These are phyloP conservation scores for Microchrysa polita DNA, from an alignment of 2,888 invertebrate genomes.

Conservation along the genomic window DNA sequence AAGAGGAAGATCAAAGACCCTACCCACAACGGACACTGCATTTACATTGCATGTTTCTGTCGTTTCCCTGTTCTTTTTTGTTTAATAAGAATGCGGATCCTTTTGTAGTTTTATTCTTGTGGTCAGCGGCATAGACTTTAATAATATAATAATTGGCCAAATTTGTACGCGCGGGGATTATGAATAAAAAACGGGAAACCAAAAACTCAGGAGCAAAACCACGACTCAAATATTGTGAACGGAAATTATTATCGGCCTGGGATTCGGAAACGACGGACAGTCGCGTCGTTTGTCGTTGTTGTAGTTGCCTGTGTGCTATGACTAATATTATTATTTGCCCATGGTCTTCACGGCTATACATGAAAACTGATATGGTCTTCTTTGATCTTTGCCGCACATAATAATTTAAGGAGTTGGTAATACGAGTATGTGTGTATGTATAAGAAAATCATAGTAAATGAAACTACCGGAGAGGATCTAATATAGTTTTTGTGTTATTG, in stretches of 20 bases:
- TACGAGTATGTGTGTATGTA: too few species aligned
- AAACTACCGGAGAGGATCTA: too few species aligned
- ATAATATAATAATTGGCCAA: constrained; percentile 11
- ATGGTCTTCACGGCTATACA: too few species aligned
- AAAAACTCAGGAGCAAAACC: neutral
- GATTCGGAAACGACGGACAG: constrained; percentile 6
- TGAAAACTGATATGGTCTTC: too few species aligned
- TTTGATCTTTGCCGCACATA: too few species aligned
- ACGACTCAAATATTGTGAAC: neutral
- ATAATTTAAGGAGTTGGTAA: too few species aligned
- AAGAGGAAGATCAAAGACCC: neutral
- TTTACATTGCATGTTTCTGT: neutral
- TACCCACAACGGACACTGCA: neutral
- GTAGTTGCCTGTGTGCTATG: too few species aligned
- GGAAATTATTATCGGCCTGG: neutral
- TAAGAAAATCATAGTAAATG: too few species aligned
- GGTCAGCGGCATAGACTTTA: neutral
- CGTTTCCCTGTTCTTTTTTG: constrained; percentile 1
- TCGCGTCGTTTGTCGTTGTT: too few species aligned
- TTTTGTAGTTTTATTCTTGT: neutral
- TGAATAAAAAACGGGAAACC: too few species aligned
- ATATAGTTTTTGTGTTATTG: too few species aligned
- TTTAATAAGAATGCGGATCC: constrained; percentile 7
- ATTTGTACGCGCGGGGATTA: constrained; percentile 4
- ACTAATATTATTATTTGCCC: too few species aligned